These are phyloP conservation scores for Canis aureus DNA, from an alignment of 2,113 vertebrate species.

Conservation along the genomic window DNA sequence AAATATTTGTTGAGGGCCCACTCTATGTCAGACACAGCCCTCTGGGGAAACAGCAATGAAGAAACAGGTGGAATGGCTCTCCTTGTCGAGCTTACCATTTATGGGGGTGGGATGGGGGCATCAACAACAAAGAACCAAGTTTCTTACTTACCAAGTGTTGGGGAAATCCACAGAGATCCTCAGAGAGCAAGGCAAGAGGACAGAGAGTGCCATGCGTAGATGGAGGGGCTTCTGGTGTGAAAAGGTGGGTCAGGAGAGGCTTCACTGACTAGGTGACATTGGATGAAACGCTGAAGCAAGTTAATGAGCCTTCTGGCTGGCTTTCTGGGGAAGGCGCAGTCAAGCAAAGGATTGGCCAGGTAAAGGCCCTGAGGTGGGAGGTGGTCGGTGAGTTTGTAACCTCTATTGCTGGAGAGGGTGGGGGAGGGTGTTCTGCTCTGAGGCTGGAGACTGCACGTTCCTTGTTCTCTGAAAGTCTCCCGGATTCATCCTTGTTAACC, in stretches of 20 bases:
- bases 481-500: not conserved
- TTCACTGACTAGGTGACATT: not conserved
- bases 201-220: fast-evolving
- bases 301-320: not conserved
- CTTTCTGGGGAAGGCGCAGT: not conserved
- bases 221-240: not conserved
- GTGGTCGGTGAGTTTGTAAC: not conserved
- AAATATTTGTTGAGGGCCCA: not conserved
- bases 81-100: not conserved
- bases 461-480: not conserved
- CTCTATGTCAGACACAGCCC: not conserved
- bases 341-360: not conserved
- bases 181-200: not conserved
- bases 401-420: too few species aligned
- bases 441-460: too few species aligned
- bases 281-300: not conserved
- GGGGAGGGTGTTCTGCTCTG: not conserved
- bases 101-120: not conserved
- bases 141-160: not conserved
- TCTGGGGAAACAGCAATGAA: not conserved
- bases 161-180: not conserved
- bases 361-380: not conserved
- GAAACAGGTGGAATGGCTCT: not conserved
- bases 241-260: too few species aligned
- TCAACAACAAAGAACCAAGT: not conserved